phyloP scores from a whole-genome alignment of 1,140 invertebrate species.

The Ganaspis sp. region DNA sequence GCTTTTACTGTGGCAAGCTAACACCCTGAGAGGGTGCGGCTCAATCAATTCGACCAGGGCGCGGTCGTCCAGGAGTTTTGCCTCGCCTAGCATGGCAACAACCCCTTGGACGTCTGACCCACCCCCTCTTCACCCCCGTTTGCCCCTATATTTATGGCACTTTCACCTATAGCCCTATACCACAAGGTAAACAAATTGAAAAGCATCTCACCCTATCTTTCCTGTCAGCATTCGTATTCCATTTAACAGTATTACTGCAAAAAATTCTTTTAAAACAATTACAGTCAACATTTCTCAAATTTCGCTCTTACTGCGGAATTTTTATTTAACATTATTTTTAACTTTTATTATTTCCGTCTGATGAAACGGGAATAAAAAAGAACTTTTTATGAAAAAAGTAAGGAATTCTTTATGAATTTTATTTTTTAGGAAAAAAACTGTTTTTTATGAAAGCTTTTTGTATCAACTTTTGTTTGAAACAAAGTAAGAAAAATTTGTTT shows the following conservation, averaged over 20 bases:
- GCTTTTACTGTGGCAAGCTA: constrained; percentile 55
- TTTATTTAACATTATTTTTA: too few relatives aligned
- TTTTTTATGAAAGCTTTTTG: too few relatives aligned
- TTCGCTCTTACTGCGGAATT: not conserved
- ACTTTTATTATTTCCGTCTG: too few relatives aligned
- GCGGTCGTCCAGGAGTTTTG: constrained; percentile 63
- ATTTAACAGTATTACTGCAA: not conserved
- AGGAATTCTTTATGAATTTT: too few relatives aligned
- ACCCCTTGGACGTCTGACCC: constrained; percentile 53
- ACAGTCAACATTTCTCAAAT: constrained; percentile 1
- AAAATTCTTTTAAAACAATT: too few relatives aligned
- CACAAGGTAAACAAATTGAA: constrained; percentile 12
- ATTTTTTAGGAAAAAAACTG: too few relatives aligned
- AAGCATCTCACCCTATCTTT: constrained; percentile 15
- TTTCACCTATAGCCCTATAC: constrained; percentile 14
- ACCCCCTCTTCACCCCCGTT: not conserved
- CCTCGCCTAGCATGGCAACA: constrained; percentile 68
- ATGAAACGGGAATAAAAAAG: too few relatives aligned
- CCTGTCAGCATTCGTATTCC: not conserved
- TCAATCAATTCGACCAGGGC: constrained; percentile 70
- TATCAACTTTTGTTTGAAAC: too few relatives aligned
- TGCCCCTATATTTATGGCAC: not conserved
- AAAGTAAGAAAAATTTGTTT: too few relatives aligned
- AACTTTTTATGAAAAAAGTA: too few relatives aligned
- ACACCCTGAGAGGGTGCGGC: constrained; percentile 67